These are phyloP conservation scores for Marasmarcha lunaedactyla DNA, from an alignment of 2,888 invertebrate genomes.

Conservation along the genomic window DNA sequence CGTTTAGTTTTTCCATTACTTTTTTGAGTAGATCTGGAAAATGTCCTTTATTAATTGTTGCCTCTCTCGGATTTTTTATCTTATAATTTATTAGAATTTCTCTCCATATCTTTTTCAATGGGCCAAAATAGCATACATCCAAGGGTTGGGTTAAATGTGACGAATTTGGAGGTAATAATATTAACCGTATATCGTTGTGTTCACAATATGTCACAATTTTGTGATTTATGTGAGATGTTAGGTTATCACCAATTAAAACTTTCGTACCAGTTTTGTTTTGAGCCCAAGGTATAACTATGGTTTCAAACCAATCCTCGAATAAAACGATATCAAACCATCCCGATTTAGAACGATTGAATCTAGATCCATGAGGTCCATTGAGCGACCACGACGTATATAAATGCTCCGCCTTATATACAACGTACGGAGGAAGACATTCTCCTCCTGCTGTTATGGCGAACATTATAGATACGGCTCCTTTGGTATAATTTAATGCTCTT, in stretches of 20 bases:
- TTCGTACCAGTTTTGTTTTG: background rate
- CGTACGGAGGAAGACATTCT: conserved; percentile 12
- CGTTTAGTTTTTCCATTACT: conserved; percentile 8
- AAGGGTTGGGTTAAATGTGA: conserved; percentile 15
- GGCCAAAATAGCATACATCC: conserved; percentile 14
- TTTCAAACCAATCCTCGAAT: conserved; percentile 13
- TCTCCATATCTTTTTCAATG: conserved; percentile 13
- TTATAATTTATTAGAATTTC: conserved; percentile 10
- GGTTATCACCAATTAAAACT: background rate
- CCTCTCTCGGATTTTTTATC: conserved; percentile 9
- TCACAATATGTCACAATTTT: conserved; percentile 12
- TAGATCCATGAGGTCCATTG: conserved; percentile 12
- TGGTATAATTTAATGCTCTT: conserved; percentile 13
- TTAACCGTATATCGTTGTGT: conserved; percentile 8
- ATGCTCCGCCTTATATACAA: conserved; percentile 13
- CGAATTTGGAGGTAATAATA: conserved; percentile 11
- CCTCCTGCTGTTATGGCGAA: conserved; percentile 8
- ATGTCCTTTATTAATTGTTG: conserved; percentile 11
- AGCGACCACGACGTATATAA: conserved; percentile 11
- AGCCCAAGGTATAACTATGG: conserved; percentile 2
- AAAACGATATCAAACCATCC: conserved; percentile 17
- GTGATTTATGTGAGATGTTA: conserved; percentile 1
- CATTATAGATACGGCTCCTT: conserved; percentile 14
- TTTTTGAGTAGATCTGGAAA: conserved; percentile 9
- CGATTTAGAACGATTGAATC: conserved; percentile 15